Conservation (phyloP, 2,888 invertebrate genomes). For the Trimorus sp. region DNA sequence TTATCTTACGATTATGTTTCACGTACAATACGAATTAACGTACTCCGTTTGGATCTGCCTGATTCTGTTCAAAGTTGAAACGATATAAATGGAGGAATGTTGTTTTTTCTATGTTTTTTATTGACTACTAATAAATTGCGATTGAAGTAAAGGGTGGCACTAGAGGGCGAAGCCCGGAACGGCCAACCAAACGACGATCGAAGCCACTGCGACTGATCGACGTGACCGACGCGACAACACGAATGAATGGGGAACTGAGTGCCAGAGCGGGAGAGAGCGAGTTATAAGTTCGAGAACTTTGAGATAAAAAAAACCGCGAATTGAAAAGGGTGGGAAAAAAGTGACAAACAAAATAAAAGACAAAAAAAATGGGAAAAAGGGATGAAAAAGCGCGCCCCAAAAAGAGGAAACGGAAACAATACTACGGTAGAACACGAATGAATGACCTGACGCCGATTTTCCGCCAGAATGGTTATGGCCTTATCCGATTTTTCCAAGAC, state of each 20-base stretch:
- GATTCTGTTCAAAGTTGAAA: no score
- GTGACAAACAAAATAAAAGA: constrained; percentile 32
- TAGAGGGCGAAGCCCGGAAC: constrained; percentile 63
- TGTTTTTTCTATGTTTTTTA: constrained; percentile 1
- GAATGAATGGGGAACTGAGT: constrained; percentile 39
- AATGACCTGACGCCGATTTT: constrained; percentile 78
- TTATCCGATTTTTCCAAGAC: constrained; percentile 82
- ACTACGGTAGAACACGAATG: constrained; percentile 61
- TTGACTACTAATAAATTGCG: constrained; percentile 26
- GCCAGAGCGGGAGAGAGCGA: constrained; percentile 36
- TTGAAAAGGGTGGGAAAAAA: constrained; percentile 10
- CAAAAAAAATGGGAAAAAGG: constrained; percentile 62
- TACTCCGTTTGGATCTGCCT: no score
- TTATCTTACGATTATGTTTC: no score
- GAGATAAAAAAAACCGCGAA: no score
- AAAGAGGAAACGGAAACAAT: constrained; percentile 62
- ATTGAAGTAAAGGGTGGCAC: constrained; percentile 61
- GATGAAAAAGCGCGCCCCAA: constrained; percentile 1
- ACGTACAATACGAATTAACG: no score
- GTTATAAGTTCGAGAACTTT: constrained; percentile 30
- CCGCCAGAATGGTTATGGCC: constrained; percentile 81
- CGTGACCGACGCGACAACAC: constrained; percentile 67
- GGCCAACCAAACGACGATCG: constrained; percentile 72
- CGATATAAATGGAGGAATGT: neutral
- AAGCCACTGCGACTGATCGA: constrained; percentile 72